Percentiles rank a stretch among this genome's conserved stretches.
Evolutionary conservation across 2,888 invertebrate genomes (phyloP).

Genomic region (Saturnia japonica): DNA sequence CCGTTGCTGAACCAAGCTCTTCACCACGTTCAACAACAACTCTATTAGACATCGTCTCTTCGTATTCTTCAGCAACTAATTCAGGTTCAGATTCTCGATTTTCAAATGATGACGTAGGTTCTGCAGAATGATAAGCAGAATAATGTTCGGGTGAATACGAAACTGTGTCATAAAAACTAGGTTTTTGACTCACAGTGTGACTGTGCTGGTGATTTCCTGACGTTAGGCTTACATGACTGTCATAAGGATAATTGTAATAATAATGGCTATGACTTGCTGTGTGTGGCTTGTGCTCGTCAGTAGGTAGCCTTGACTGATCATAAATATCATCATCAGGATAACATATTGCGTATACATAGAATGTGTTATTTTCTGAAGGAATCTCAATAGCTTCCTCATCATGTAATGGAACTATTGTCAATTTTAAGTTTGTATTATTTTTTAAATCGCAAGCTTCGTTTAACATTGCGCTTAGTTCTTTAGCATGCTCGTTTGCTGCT

Average conservation of each 20-base stretch:
- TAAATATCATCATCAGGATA: slow-evolving; percentile 36
- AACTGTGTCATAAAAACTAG: slow-evolving; percentile 62
- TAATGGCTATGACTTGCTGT: slow-evolving; percentile 30
- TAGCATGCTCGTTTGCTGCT: slow-evolving; percentile 65
- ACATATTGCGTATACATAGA: slow-evolving; percentile 40
- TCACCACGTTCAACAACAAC: slow-evolving; percentile 64
- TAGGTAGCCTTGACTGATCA: slow-evolving; percentile 21
- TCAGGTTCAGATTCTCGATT: slow-evolving; percentile 61
- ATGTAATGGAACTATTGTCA: slow-evolving; percentile 39
- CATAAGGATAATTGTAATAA: slow-evolving; percentile 44
- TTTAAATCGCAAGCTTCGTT: slow-evolving; percentile 53
- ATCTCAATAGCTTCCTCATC: slow-evolving; percentile 23
- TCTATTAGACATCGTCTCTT: slow-evolving; percentile 68
- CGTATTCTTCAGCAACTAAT: slow-evolving; percentile 66
- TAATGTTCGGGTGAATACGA: slow-evolving; percentile 55
- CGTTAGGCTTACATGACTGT: slow-evolving; percentile 51
- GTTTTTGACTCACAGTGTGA: slow-evolving; percentile 54
- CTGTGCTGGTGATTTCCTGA: slow-evolving; percentile 46
- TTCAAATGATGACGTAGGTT: slow-evolving; percentile 53
- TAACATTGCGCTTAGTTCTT: slow-evolving; percentile 60
- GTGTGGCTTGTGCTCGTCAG: slow-evolving; percentile 38
- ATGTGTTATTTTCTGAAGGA: slow-evolving; percentile 38
- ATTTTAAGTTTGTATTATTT: slow-evolving; percentile 42
- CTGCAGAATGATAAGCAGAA: slow-evolving; percentile 53
- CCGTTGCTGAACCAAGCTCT: slow-evolving; percentile 63